Conservation (phyloP, 2,113 vertebrate species). For the Thunnus maccoyii region DNA sequence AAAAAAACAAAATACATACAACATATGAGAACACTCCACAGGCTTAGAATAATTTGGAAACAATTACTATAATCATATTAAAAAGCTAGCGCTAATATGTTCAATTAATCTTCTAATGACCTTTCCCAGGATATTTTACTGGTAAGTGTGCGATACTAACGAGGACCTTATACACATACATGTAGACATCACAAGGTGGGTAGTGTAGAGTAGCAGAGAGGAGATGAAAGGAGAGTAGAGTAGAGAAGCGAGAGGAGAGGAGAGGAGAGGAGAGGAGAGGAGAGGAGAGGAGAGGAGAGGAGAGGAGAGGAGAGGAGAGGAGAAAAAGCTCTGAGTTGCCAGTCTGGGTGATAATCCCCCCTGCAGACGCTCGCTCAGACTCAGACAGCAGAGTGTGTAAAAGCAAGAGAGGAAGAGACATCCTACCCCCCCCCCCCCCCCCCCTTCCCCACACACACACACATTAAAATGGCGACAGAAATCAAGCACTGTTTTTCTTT, state of each 20-base stretch:
- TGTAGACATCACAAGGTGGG: neutral
- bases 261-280: neutral
- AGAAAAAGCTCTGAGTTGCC: slow-evolving; percentile 17
- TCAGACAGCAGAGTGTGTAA: slow-evolving; percentile 55
- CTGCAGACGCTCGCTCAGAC: slow-evolving; percentile 56
- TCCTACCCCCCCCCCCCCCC: slow-evolving; percentile 7
- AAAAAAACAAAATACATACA: slow-evolving; percentile 23
- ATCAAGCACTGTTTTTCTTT: slow-evolving; percentile 40
- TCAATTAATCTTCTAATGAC: no score
- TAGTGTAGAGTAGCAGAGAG: neutral
- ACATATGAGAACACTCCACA: slow-evolving; percentile 39
- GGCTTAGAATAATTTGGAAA: neutral
- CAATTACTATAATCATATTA: neutral
- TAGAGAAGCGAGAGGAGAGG: neutral
- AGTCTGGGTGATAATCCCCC: slow-evolving; percentile 63
- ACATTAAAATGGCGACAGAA: slow-evolving; percentile 45
- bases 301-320: neutral
- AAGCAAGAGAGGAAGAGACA: slow-evolving; percentile 40
- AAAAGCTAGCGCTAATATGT: neutral
- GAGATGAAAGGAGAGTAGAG: neutral
- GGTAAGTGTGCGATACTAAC: no score
- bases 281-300: neutral
- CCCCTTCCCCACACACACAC: neutral
- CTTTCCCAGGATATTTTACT: no score
- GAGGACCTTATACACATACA: neutral